Evolutionary conservation across 2,797 vertebrate species (phyloP).

Genomic region (Etheostoma perlongum): DNA sequence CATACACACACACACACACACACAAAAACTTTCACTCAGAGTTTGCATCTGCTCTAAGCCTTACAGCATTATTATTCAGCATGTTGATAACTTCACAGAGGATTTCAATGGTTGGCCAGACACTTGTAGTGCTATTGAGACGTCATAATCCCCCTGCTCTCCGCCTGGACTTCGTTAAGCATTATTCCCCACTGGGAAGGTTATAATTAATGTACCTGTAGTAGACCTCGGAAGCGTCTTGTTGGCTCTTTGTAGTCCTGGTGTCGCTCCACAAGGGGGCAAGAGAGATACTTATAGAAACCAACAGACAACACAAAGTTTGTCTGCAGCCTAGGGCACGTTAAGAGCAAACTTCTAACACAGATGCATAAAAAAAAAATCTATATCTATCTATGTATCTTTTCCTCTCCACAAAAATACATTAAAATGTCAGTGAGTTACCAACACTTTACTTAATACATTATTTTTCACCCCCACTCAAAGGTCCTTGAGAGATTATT

Average conservation of each 20-base stretch:
- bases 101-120: conserved; percentile 46
- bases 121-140: conserved; percentile 49
- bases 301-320: conserved; percentile 2
- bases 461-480: not conserved
- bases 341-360: not conserved
- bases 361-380: not conserved
- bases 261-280: conserved; percentile 32
- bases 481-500: too few relatives aligned
- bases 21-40: conserved; percentile 2
- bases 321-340: not conserved
- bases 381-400: too few relatives aligned
- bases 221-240: conserved; percentile 8
- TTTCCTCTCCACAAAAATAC: too few relatives aligned
- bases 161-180: conserved; percentile 44
- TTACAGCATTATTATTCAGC: conserved; percentile 53
- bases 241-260: conserved; percentile 8
- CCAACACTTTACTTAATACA: not conserved
- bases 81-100: conserved; percentile 53
- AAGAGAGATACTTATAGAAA: conserved; percentile 19
- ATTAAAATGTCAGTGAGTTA: not conserved
- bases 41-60: conserved; percentile 27
- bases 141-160: conserved; percentile 62
- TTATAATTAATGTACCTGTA: conserved; percentile 54
- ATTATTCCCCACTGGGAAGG: conserved; percentile 52
- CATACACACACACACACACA: conserved; percentile 12